These are phyloP conservation scores for Watersipora subatra DNA, from an alignment of 1,140 invertebrate genomes.

Conservation along the genomic window DNA sequence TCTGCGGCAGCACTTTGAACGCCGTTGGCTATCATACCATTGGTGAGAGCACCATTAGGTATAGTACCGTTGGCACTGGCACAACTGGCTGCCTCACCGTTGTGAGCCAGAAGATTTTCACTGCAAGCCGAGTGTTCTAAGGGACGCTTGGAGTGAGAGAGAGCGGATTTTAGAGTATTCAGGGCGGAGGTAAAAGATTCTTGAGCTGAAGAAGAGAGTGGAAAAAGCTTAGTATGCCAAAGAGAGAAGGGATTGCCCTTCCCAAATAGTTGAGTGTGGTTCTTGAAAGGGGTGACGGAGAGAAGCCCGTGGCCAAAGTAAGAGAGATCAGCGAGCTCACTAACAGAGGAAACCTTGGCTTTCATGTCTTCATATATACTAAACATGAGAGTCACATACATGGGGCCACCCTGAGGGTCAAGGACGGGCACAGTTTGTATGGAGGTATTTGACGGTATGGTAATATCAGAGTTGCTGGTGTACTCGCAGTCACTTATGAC, in stretches of 20 bases:
- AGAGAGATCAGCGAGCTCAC: not conserved
- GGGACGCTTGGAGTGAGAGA: no score
- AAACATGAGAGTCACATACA: slow-evolving; percentile 39
- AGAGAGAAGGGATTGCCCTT: not conserved
- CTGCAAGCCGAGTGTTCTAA: no score
- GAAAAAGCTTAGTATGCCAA: not conserved
- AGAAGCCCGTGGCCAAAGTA: not conserved
- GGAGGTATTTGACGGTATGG: slow-evolving; percentile 30
- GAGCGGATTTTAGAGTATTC: no score
- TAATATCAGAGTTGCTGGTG: slow-evolving; percentile 2
- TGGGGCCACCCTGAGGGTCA: slow-evolving; percentile 7
- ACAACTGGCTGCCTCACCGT: no score
- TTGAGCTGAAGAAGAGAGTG: no score
- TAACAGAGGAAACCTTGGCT: slow-evolving; percentile 9
- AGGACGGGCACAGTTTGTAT: slow-evolving; percentile 36
- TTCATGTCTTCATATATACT: slow-evolving; percentile 39
- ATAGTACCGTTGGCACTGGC: no score
- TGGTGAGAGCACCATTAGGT: no score
- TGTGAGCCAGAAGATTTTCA: no score
- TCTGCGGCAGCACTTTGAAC: no score
- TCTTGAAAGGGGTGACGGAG: not conserved
- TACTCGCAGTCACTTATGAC: slow-evolving; percentile 39
- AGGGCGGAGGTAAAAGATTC: no score
- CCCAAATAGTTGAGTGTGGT: not conserved
- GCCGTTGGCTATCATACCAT: no score